phyloP scores from a whole-genome alignment of 2,113 vertebrate genomes.

The Mormyrus iriodes region DNA sequence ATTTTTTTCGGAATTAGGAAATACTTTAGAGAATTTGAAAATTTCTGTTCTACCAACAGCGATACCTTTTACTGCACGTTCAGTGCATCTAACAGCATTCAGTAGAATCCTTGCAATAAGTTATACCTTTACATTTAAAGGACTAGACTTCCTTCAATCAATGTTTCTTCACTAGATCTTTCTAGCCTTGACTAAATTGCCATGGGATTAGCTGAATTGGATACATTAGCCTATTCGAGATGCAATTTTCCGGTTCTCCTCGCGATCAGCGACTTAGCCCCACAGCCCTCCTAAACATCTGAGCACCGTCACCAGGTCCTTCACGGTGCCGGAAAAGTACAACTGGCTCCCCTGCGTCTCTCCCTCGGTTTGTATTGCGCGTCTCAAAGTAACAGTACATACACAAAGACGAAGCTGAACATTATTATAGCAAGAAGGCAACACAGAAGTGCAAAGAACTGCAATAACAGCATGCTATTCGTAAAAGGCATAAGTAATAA shows the following conservation, averaged over 20 bases:
- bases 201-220: constrained; percentile 4
- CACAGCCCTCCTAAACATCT: not conserved
- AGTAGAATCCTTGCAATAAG: not conserved
- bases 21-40: not conserved
- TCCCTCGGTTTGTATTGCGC: not conserved
- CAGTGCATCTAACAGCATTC: not conserved
- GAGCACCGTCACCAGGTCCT: not conserved
- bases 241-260: not conserved
- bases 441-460: not conserved
- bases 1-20: not conserved
- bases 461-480: not conserved
- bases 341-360: not conserved
- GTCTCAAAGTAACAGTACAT: not conserved
- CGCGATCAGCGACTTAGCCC: not conserved
- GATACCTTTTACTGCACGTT: not conserved
- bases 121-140: not conserved
- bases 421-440: not conserved
- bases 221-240: constrained; percentile 14
- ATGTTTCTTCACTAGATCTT: not conserved
- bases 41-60: not conserved
- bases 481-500: not conserved
- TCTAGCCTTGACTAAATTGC: not conserved
- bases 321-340: not conserved
- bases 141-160: not conserved
- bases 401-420: not conserved